Base-by-base conservation (phyloP, 2,797 vertebrate genomes). In the Hylomyscus alleni region DNA sequence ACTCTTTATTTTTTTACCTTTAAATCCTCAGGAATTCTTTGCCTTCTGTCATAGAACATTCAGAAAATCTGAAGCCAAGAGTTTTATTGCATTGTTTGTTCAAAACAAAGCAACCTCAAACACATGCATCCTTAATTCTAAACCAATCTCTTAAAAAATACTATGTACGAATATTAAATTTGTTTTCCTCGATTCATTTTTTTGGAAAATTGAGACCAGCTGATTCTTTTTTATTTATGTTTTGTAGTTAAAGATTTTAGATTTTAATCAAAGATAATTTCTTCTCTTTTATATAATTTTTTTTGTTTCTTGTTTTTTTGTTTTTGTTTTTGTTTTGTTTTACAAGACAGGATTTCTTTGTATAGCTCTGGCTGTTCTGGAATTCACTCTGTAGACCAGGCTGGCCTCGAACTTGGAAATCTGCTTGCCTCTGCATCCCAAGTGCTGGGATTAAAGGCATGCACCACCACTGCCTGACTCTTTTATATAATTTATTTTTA, bases 231-330 rank as follows among this genome's bases (percentile, higher is more conserved):
- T 76, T 47, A 2, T 87, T n/a, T 90, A 44, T 69, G 83, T 58
- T 1, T 89, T 87, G n/a, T 69, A 69, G 67, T 34, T 83, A 5
- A 24, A 65, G 29, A 14, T 37, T 94, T 95, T 90, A 26, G 9
- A 69, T 84, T 92, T 93, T 10, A 80, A 34, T 93, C 81, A 62
- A 96, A 72, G 52, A 56, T 80, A 80, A 26, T 37, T 87, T 93
- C 92, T 95, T 95, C 73, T n/a, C 65, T 69, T 69, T 69, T n/a
- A 69, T 19, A 37, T 69, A n/a, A 6, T 44, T 44, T 44, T 44
- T 44, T 6, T 44, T 3, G 44, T 44, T 44, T 44, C 3, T 44
- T 44, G 3, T 44, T 44, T 3, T 44, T 6, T 44, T 3, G 44
- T 44, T 44, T 44, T 44, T n/a, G 44, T 44, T 44, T 44, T 44